Base-by-base conservation (phyloP, 2,113 vertebrate genomes). In the Salvelinus namaycush region DNA sequence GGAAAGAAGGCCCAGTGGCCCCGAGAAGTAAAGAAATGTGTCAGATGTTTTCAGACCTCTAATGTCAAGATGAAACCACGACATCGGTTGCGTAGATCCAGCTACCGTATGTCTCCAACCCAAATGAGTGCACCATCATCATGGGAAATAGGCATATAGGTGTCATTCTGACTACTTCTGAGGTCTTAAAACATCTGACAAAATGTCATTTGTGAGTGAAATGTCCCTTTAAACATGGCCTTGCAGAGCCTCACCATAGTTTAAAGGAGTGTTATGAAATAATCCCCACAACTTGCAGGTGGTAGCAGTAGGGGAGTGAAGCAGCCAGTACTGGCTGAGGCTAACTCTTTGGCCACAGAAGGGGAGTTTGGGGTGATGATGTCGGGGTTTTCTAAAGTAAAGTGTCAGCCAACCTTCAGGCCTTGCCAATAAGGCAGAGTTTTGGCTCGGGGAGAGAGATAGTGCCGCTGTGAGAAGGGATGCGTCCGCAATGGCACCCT, bases 381-480 rank as follows among this genome's bases (percentile, higher is more conserved):
- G 18, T 39, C 1, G 26, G 44, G 66, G 6, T 3, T 31, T 79
- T 57, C 29, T 31, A 65, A 67, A 83, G 79, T 74, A 26, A 70
- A 69, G 27, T 67, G 70, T 73, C 76, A 73, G 83, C 84, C 83
- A 81, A 75, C 24, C 69, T 72, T n/a, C 62, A 67, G 71, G 67
- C 76, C 75, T 68, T 79, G 87, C 87, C 88, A 87, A 72, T 84
- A 84, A 84, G 84, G 4, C 83, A 80, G 79, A 76, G 72, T 78
- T 79, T 77, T 86, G 80, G 86, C 79, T 49, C 29, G 1, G 39
- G 26, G 75, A 83, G 68, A 34, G 57, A 67, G 76, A 66, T 29
- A 7, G 72, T 34, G 49, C 64, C 54, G 66, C 31, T 73, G 68
- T 57, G 62, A 64, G 79, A 80, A 80, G 70, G 5, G 57, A 18